phyloP scores from a whole-genome alignment of 2,888 invertebrate species.

The Ommatoiulus sabulosus region DNA sequence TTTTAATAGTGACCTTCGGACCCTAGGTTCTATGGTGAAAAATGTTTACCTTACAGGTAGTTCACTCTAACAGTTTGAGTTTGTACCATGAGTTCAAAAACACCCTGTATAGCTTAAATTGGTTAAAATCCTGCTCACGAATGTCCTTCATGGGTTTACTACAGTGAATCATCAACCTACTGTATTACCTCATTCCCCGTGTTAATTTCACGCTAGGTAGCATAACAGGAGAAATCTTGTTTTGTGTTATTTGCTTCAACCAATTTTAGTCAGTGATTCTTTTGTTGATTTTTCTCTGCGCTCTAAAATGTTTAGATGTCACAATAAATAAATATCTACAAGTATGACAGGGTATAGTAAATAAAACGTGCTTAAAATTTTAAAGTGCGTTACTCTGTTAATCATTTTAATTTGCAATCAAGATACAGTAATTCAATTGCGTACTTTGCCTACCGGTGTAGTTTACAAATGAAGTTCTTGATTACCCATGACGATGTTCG shows the following conservation, averaged over 20 bases:
- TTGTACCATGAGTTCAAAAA: too few species aligned
- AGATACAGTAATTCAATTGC: background rate
- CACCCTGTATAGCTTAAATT: too few species aligned
- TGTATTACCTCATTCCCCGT: too few species aligned
- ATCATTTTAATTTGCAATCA: background rate
- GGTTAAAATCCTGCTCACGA: background rate
- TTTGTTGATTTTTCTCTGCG: background rate
- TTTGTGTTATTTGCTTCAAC: background rate
- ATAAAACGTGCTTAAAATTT: background rate
- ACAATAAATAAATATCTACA: background rate
- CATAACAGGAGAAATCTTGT: background rate
- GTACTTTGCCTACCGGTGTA: background rate
- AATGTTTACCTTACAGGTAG: too few species aligned
- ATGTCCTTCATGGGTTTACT: constrained; percentile 18
- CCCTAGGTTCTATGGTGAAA: too few species aligned
- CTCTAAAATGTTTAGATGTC: background rate
- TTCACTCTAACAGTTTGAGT: too few species aligned
- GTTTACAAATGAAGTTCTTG: too few species aligned
- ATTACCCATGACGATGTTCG: too few species aligned
- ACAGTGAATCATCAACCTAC: background rate
- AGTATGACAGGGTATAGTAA: background rate
- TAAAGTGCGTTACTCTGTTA: background rate
- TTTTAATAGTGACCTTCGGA: too few species aligned
- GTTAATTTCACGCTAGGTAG: background rate
- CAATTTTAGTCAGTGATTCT: background rate